Conservation (phyloP, 2,113 vertebrate species). For the Rhinoptilus africanus region DNA sequence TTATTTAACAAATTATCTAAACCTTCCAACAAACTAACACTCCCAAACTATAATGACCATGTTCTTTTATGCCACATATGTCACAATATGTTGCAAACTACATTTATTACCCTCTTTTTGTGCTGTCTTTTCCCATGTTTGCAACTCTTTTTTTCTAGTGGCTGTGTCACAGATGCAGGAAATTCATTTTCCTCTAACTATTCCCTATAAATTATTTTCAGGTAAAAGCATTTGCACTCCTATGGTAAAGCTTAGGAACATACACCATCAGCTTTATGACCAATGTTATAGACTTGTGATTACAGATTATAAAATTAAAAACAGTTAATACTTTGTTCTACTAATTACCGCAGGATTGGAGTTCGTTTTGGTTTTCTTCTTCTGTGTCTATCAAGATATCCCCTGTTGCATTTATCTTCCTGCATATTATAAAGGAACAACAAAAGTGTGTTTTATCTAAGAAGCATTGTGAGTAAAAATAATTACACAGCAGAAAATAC, state of each 20-base stretch:
- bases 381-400: not conserved
- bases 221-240: not conserved
- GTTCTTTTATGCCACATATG: not conserved
- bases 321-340: slow-evolving; percentile 7
- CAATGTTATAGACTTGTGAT: not conserved
- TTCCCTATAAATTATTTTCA: not conserved
- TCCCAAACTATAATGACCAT: not conserved
- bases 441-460: slow-evolving; percentile 45
- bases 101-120: not conserved
- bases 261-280: not conserved
- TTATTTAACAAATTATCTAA: not conserved
- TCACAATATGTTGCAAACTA: not conserved
- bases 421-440: slow-evolving; percentile 36
- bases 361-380: not conserved
- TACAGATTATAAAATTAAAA: slow-evolving; percentile 12
- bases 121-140: not conserved
- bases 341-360: not conserved
- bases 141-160: not conserved
- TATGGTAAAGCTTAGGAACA: not conserved
- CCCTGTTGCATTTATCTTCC: slow-evolving; percentile 22
- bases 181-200: not conserved
- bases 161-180: not conserved
- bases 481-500: slow-evolving; percentile 75
- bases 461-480: slow-evolving; percentile 72
- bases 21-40: not conserved